Percentiles rank a stretch among this genome's conserved stretches.
These are phyloP conservation scores for Drosophila fulvimacula DNA, from an alignment of 2,888 invertebrate species.

Conservation along the genomic window DNA sequence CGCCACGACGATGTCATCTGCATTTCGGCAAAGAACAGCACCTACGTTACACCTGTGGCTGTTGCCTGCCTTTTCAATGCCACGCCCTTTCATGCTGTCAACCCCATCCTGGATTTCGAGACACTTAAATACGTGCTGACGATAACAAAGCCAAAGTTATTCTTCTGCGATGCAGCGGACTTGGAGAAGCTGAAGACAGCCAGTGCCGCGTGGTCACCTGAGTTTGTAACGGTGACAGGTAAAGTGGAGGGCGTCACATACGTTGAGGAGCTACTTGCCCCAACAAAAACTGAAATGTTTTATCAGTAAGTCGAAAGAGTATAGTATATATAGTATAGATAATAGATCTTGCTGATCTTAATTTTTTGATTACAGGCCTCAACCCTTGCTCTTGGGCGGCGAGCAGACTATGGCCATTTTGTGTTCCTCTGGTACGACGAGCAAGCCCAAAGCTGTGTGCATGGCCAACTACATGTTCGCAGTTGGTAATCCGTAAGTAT, in stretches of 20 bases:
- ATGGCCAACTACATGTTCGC: conserved; percentile 50
- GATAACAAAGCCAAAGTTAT: conserved; percentile 63
- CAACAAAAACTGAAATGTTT: conserved; percentile 53
- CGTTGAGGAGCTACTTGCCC: conserved; percentile 45
- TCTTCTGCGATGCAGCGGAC: conserved; percentile 66
- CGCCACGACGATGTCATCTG: conserved; percentile 67
- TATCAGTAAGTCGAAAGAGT: conserved; percentile 42
- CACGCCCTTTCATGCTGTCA: conserved; percentile 68
- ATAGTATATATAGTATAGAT: no score
- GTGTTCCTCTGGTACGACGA: conserved; percentile 75
- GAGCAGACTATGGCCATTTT: conserved; percentile 65
- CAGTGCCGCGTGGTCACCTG: conserved; percentile 48
- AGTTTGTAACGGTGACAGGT: conserved; percentile 44
- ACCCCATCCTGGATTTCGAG: conserved; percentile 45
- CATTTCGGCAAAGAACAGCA: conserved; percentile 63
- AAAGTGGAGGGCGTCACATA: conserved; percentile 41
- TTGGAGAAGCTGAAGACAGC: conserved; percentile 53
- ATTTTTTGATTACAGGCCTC: conserved; percentile 39
- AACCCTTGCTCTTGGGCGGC: conserved; percentile 40
- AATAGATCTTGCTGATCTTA: no score
- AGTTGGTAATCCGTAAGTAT: conserved; percentile 6
- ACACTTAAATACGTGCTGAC: conserved; percentile 42
- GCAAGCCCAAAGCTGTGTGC: conserved; percentile 70
- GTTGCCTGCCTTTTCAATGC: conserved; percentile 64
- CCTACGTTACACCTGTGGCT: conserved; percentile 62